Evolutionary conservation across 2,797 vertebrate genomes (phyloP), one percentile per base, ranked within the genome.

Genomic region (Podarcis siculus): DNA sequence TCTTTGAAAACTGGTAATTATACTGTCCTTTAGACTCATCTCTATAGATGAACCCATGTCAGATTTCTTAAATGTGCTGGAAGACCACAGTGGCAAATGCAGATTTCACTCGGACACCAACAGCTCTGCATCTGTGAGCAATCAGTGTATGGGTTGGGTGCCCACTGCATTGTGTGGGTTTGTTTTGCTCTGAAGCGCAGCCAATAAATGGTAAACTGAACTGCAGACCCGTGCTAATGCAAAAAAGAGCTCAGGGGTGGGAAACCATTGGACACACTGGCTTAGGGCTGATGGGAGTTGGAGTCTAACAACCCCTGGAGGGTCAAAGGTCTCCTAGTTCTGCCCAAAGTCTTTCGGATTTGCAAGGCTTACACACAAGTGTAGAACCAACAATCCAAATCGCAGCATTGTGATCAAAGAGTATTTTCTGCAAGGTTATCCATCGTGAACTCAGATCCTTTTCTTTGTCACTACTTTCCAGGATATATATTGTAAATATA

Each of bases 391-490:
- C 64, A 21, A 37, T 55, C 25, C 6, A 13, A 64, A 5, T 25
- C 81, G 39, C 27, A 66, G n/a, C 6, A 45, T 72, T 66, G 6
- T 17, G 27, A 42, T 37, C 61, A 64, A 23, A 30, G 55, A n/a
- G 17, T 8, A 73, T 42, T 72, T 85, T 86, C 42, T 32, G 73
- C 66, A 86, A 37, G 32, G 45, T 89, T 61, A 75, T 80, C 49
- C 17, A 37, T 75, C n/a, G 49, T 85, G 69, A 80, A 49, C n/a
- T 25, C 1, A 75, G 39, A 79, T 78, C 66, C 75, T 88, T 83
- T 88, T 69, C 32, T 82, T 87, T 49, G 35, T 55, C 45, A 55
- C 35, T 69, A 10, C n/a, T 75, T 35, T 89, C 75, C 78, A 85
- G 55, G 58, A 80, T 89, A 32, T 27, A 55, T 66, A 83, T n/a